phyloP scores from a whole-genome alignment of 92 coral and sea anemone genomes.

The Bergia puertoricense region DNA sequence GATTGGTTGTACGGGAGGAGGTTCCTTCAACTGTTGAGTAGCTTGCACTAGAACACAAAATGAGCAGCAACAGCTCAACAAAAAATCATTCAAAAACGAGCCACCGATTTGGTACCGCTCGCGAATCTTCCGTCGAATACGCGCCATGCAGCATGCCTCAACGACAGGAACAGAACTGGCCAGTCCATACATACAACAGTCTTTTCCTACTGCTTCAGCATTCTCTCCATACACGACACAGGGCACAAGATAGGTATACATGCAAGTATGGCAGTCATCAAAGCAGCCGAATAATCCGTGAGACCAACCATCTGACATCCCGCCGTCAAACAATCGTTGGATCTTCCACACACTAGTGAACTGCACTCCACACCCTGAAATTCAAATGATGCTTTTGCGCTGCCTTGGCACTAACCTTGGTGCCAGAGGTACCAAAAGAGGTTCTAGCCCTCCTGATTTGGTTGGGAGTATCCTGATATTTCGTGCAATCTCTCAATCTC shows the following conservation, averaged over 20 bases:
- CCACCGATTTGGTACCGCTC: constrained; percentile 90
- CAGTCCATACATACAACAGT: constrained; percentile 82
- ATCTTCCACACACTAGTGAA: not conserved
- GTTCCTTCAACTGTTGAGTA: constrained; percentile 89
- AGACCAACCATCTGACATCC: constrained; percentile 75
- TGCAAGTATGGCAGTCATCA: constrained; percentile 87
- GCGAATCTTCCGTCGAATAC: constrained; percentile 91
- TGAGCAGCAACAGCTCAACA: constrained; percentile 79
- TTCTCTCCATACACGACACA: constrained; percentile 92
- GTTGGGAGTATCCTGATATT: too few relatives aligned
- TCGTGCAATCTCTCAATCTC: too few relatives aligned
- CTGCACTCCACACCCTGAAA: not conserved
- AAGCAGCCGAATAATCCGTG: constrained; percentile 94
- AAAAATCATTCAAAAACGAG: constrained; percentile 66
- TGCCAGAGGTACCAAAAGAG: too few relatives aligned
- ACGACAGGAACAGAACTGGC: constrained; percentile 77
- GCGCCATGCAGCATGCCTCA: constrained; percentile 75
- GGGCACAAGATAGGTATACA: constrained; percentile 71
- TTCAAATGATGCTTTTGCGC: not conserved
- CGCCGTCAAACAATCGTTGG: not conserved
- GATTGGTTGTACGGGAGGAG: constrained; percentile 73
- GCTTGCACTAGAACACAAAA: constrained; percentile 83
- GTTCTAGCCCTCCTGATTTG: too few relatives aligned
- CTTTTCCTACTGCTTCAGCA: constrained; percentile 98
- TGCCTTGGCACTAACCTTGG: too few relatives aligned